These are phyloP conservation scores for Linepithema humile DNA, from an alignment of 1,140 invertebrate genomes.

Conservation along the genomic window DNA sequence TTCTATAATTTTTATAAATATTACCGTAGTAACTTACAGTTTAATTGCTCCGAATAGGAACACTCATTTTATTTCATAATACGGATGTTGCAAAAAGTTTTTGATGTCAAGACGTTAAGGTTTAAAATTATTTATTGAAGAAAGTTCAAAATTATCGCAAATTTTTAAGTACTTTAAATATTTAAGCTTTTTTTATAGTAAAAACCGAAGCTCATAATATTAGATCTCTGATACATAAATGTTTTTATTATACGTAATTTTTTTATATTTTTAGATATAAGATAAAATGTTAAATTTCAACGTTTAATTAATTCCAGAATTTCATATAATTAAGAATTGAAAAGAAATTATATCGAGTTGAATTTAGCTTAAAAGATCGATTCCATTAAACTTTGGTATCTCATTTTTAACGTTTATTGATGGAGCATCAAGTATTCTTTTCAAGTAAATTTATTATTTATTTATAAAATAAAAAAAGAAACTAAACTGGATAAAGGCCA, in stretches of 20 bases:
- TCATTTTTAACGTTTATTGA: too few species aligned
- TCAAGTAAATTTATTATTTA: too few species aligned
- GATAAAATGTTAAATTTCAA: neutral
- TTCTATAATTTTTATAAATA: neutral
- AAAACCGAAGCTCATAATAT: neutral
- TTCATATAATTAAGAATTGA: neutral
- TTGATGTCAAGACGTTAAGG: neutral
- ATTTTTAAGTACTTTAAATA: neutral
- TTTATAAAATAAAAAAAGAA: too few species aligned
- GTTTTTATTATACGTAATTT: neutral
- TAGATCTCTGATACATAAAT: neutral
- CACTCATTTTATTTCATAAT: neutral
- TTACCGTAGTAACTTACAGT: neutral
- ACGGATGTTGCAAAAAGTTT: neutral
- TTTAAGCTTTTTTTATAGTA: neutral
- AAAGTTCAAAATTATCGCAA: neutral
- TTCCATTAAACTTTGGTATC: too few species aligned
- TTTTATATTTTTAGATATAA: neutral
- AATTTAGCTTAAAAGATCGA: neutral
- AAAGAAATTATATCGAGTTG: neutral
- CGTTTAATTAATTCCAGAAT: too few species aligned
- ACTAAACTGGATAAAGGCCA: too few species aligned
- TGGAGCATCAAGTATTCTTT: too few species aligned
- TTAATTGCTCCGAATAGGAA: slow-evolving; percentile 1
- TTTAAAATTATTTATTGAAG: neutral